These are phyloP conservation scores for Herminia tarsipennalis DNA, from an alignment of 2,888 invertebrate genomes.

Conservation along the genomic window DNA sequence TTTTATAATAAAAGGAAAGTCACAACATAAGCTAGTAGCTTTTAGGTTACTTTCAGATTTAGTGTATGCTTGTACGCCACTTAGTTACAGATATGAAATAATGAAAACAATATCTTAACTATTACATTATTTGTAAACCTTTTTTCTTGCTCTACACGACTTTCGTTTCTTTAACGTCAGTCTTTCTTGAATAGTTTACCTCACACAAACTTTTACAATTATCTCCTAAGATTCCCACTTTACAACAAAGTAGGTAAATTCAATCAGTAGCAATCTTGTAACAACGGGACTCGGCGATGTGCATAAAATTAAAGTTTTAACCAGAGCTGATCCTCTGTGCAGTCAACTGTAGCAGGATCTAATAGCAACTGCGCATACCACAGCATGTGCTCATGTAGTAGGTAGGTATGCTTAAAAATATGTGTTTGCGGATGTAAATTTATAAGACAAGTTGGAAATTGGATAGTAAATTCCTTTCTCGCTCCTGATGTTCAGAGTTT, in stretches of 20 bases:
- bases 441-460: conserved; percentile 3
- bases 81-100: no score
- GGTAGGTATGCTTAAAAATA: neutral
- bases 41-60: no score
- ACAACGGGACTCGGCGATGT: conserved; percentile 22
- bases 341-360: conserved; percentile 22
- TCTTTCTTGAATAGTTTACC: no score
- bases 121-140: no score
- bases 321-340: conserved; percentile 37
- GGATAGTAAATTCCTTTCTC: neutral
- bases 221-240: conserved; percentile 1
- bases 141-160: no score
- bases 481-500: neutral
- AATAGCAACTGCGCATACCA: conserved; percentile 1
- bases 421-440: conserved; percentile 1
- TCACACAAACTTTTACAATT: neutral
- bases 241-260: conserved; percentile 29
- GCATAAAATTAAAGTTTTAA: conserved; percentile 45
- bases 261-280: conserved; percentile 32
- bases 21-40: no score
- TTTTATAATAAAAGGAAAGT: no score
- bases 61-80: no score
- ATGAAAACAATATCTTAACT: no score
- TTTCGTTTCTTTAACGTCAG: no score
- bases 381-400: conserved; percentile 3